A percentile compares a stretch with the other conserved stretches of the same genome.
Conservation (phyloP, 2,797 vertebrate species). For the Lepilemur ruficaudatus region DNA sequence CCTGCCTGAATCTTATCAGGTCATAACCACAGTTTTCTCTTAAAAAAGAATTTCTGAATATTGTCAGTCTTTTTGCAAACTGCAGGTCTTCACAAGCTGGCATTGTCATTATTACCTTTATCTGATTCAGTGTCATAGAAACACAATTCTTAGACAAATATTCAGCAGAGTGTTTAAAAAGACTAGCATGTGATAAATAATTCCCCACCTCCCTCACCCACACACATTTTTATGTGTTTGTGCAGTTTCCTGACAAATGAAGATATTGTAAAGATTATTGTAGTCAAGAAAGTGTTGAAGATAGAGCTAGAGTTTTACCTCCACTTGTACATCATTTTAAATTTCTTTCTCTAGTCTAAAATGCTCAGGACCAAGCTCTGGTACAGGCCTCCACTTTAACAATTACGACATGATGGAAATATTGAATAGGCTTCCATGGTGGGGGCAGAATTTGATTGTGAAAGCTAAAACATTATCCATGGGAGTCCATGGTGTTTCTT, state of each 20-base stretch:
- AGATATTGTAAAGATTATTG: not conserved
- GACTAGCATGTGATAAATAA: conserved; percentile 46
- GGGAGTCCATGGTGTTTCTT: not conserved
- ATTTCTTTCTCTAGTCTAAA: not conserved
- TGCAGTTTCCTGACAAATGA: conserved; percentile 37
- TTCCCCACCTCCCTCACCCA: conserved; percentile 8
- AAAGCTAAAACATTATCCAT: not conserved
- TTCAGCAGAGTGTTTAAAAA: conserved; percentile 39
- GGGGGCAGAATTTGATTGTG: not conserved
- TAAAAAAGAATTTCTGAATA: conserved; percentile 9
- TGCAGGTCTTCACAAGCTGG: not conserved
- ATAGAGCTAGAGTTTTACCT: not conserved
- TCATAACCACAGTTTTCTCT: not conserved
- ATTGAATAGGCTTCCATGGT: not conserved
- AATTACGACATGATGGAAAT: conserved; percentile 11
- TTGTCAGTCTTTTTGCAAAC: not conserved
- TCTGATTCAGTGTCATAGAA: conserved; percentile 34
- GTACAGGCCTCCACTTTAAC: not conserved
- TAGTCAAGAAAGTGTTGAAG: not conserved
- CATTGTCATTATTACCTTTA: not conserved
- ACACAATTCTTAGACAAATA: not conserved
- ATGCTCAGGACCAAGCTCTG: not conserved
- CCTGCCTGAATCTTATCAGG: conserved; percentile 25
- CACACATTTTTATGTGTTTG: conserved; percentile 31
- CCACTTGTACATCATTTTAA: not conserved